Conservation (phyloP, 2,888 invertebrate genomes). For the Drymonia ruficornis region DNA sequence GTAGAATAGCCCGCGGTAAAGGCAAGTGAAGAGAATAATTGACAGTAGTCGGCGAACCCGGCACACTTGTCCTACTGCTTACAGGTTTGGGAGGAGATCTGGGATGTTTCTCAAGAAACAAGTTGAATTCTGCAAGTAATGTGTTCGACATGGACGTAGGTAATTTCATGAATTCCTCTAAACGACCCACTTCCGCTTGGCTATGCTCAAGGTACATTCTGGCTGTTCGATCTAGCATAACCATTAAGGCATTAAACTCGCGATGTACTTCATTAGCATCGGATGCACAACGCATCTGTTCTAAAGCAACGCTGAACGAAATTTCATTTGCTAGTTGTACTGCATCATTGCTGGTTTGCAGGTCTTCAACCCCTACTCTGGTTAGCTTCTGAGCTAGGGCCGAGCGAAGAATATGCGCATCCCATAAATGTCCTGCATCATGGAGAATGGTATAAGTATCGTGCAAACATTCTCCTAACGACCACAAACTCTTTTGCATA, state of each 20-base stretch:
- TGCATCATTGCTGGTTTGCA: conserved; percentile 63
- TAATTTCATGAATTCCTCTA: conserved; percentile 65
- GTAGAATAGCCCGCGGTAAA: conserved; percentile 55
- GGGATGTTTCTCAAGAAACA: conserved; percentile 65
- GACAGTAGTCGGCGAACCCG: conserved; percentile 20
- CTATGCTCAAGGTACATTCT: conserved; percentile 59
- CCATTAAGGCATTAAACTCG: conserved; percentile 44
- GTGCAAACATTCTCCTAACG: conserved; percentile 59
- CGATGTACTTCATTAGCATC: conserved; percentile 61
- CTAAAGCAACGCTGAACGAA: conserved; percentile 59
- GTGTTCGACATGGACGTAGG: conserved; percentile 48
- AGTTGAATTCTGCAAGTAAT: conserved; percentile 62
- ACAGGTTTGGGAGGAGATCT: conserved; percentile 22
- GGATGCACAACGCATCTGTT: conserved; percentile 56
- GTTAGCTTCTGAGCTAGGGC: conserved; percentile 67
- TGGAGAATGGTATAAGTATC: conserved; percentile 61
- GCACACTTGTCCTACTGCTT: conserved; percentile 14
- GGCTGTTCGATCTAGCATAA: conserved; percentile 51
- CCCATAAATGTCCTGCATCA: conserved; percentile 68
- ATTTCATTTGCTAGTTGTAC: conserved; percentile 62
- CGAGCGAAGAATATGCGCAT: conserved; percentile 65
- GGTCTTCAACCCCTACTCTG: conserved; percentile 69
- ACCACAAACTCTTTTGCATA: conserved; percentile 58
- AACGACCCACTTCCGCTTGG: conserved; percentile 55
- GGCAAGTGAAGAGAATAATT: conserved; percentile 23